Conservation (phyloP, 2,888 invertebrate species). For the Pyrrhia umbra region DNA sequence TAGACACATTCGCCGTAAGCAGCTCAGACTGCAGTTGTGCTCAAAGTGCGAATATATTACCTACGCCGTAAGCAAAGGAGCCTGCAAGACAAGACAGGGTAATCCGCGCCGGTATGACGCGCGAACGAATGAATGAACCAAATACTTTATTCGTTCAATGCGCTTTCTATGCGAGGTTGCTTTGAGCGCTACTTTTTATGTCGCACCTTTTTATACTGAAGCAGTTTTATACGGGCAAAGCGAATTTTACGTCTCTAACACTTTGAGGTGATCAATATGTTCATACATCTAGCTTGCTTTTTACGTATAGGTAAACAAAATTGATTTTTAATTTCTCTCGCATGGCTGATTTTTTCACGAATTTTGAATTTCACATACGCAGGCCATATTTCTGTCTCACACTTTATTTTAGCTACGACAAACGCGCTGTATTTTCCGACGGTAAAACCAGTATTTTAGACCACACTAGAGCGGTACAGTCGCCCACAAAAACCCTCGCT, state of each 20-base stretch:
- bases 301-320: too few species aligned
- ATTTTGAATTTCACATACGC: neutral
- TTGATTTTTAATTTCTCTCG: too few species aligned
- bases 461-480: conserved; percentile 23
- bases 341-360: neutral
- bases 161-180: neutral
- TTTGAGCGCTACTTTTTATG: neutral
- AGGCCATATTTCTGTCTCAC: neutral
- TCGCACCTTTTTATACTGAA: too few species aligned
- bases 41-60: conserved; percentile 45
- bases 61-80: neutral
- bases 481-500: conserved; percentile 37
- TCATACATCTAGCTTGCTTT: too few species aligned
- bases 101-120: conserved; percentile 10
- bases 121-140: conserved; percentile 11
- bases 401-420: conserved; percentile 9
- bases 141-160: neutral
- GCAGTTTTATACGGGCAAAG: too few species aligned
- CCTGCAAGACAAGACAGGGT: conserved; percentile 18
- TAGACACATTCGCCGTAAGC: conserved; percentile 20
- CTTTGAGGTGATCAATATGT: too few species aligned
- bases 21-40: conserved; percentile 23
- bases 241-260: too few species aligned
- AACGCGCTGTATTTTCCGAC: conserved; percentile 28
- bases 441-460: conserved; percentile 19